These are phyloP conservation scores for Mamestra configurata DNA, from an alignment of 1,140 invertebrate genomes.

Conservation along the genomic window DNA sequence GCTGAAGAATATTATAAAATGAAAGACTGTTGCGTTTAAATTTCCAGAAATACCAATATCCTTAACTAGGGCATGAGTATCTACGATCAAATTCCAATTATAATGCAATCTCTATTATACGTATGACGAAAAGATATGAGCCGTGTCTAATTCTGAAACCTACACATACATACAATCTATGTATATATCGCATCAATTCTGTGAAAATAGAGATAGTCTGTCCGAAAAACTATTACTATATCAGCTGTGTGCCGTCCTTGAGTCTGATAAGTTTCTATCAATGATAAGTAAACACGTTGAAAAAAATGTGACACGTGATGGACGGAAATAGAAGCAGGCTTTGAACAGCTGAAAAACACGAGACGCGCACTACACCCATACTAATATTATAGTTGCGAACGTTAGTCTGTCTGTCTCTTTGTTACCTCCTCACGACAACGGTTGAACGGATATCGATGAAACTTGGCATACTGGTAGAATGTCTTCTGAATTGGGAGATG, in stretches of 20 bases:
- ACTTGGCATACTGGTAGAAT: too few species aligned
- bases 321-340: neutral
- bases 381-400: too few species aligned
- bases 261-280: neutral
- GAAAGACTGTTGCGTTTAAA: neutral
- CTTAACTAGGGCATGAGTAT: neutral
- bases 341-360: neutral
- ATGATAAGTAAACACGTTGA: neutral
- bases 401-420: too few species aligned
- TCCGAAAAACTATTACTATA: neutral
- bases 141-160: neutral
- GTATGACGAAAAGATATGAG: neutral
- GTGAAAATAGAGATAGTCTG: neutral
- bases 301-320: neutral
- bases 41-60: neutral
- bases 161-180: neutral
- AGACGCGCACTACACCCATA: neutral
- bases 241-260: too few species aligned
- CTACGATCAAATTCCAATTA: neutral
- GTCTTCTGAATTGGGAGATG: too few species aligned
- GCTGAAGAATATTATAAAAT: neutral
- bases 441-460: too few species aligned
- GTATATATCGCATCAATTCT: conserved; percentile 16
- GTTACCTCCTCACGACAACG: too few species aligned
- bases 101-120: neutral